A percentile compares a stretch with the other conserved stretches of the same genome.
These are phyloP conservation scores for Adoxophyes honmai DNA, from an alignment of 1,140 invertebrate species.

Conservation along the genomic window DNA sequence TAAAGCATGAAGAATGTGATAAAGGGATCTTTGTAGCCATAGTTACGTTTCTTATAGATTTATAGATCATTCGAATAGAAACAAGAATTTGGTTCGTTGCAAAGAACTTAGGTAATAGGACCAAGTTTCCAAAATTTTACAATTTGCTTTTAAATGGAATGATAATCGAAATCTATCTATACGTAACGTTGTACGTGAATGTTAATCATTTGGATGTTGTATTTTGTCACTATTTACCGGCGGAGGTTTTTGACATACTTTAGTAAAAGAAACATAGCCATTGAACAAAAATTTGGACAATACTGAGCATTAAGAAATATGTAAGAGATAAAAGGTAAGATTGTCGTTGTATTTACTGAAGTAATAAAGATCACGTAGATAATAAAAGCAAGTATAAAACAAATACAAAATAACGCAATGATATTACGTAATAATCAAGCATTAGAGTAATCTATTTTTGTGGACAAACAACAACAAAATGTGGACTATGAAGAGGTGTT, in stretches of 20 bases:
- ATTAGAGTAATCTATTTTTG: no score
- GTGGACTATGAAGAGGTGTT: no score
- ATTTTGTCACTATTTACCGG: slow-evolving; percentile 11
- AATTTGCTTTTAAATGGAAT: slow-evolving; percentile 9
- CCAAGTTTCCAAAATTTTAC: slow-evolving; percentile 17
- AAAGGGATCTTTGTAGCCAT: slow-evolving; percentile 25
- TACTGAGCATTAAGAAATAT: no score
- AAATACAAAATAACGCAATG: no score
- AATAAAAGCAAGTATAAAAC: no score
- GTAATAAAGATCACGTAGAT: no score
- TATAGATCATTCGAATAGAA: slow-evolving; percentile 4
- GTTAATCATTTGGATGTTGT: slow-evolving; percentile 20
- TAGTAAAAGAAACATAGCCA: no score
- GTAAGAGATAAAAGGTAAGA: no score
- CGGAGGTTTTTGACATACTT: background rate
- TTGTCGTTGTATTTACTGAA: no score
- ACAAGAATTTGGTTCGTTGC: slow-evolving; percentile 3
- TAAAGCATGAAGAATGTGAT: slow-evolving; percentile 35
- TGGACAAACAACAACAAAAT: no score
- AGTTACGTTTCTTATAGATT: slow-evolving; percentile 24
- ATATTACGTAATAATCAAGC: no score
- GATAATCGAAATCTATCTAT: slow-evolving; percentile 21
- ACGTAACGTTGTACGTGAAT: slow-evolving; percentile 25
- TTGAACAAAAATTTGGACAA: no score
- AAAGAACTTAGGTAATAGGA: slow-evolving; percentile 22